A percentile compares a stretch with the other conserved stretches of the same genome.
These are phyloP conservation scores for Salticus scenicus DNA, from an alignment of 2,888 invertebrate genomes.

Conservation along the genomic window DNA sequence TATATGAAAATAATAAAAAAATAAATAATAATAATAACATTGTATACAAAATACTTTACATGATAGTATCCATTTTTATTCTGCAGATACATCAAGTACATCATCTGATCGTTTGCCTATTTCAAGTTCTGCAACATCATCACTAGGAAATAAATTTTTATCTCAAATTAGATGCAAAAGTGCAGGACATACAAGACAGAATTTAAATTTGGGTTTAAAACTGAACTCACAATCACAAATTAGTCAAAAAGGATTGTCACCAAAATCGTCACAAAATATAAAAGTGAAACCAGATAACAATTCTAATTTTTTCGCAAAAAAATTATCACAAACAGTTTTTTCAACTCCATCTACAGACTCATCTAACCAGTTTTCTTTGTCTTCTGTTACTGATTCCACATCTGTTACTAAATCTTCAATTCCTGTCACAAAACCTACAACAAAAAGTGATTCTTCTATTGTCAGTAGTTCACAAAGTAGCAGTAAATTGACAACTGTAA, in stretches of 20 bases:
- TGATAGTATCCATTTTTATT: not conserved
- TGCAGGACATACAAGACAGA: conserved; percentile 31
- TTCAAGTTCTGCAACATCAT: conserved; percentile 26
- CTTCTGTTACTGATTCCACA: conserved; percentile 7
- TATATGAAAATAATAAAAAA: too few relatives aligned
- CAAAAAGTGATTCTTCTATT: conserved; percentile 32
- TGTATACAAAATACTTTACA: too few relatives aligned
- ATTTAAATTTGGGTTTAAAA: conserved; percentile 45
- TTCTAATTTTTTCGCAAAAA: conserved; percentile 42
- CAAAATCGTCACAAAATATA: conserved; percentile 30
- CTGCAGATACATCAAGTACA: conserved; percentile 33
- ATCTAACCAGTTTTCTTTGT: conserved; percentile 24
- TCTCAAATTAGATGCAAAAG: conserved; percentile 40
- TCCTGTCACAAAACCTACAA: conserved; percentile 21
- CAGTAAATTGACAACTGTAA: conserved; percentile 24
- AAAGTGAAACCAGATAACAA: conserved; percentile 35
- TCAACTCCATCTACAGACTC: conserved; percentile 6
- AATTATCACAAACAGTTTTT: conserved; percentile 23
- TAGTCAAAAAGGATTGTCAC: conserved; percentile 34
- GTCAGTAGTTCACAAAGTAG: conserved; percentile 22
- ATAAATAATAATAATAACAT: too few relatives aligned
- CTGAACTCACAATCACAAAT: conserved; percentile 39
- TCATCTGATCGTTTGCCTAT: conserved; percentile 31
- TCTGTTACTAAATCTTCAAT: conserved; percentile 34
- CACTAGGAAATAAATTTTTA: conserved; percentile 40